Percentiles rank a stretch among this genome's conserved stretches.
Evolutionary conservation across 2,888 invertebrate species (phyloP).

Genomic region (Amiota mariae): DNA sequence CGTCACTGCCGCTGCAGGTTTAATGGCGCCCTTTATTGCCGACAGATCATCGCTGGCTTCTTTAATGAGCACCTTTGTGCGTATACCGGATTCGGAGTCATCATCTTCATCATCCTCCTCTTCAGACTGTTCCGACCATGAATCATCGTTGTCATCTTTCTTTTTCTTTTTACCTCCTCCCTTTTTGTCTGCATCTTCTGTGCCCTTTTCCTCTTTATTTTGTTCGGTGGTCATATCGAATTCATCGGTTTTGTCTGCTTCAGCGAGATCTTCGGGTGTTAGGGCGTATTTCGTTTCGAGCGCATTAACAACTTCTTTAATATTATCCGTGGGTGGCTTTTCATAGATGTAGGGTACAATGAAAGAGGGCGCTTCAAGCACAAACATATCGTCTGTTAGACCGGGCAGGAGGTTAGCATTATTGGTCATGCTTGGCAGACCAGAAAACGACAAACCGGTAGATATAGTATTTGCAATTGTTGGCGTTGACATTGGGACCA

Average conservation of each 20-base stretch:
- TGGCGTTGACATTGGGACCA: constrained; percentile 52
- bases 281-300: constrained; percentile 77
- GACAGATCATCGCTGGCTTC: constrained; percentile 76
- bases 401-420: constrained; percentile 84
- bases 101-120: constrained; percentile 75
- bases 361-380: constrained; percentile 93
- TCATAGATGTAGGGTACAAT: constrained; percentile 95
- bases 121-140: constrained; percentile 77
- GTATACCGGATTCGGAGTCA: constrained; percentile 75
- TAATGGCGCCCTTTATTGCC: constrained; percentile 74
- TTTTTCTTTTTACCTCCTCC: constrained; percentile 68
- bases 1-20: constrained; percentile 71
- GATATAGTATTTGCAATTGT: constrained; percentile 50
- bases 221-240: constrained; percentile 75
- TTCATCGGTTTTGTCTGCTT: constrained; percentile 76
- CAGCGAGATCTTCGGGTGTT: constrained; percentile 75
- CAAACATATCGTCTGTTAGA: constrained; percentile 92
- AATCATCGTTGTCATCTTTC: constrained; percentile 76
- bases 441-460: constrained; percentile 57
- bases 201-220: constrained; percentile 69
- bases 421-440: constrained; percentile 61
- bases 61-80: constrained; percentile 75
- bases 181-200: constrained; percentile 48
- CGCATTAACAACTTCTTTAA: constrained; percentile 82
- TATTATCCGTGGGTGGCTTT: constrained; percentile 86